A percentile compares a stretch with the other conserved stretches of the same genome.
These are phyloP conservation scores for Tipula helvola DNA, from an alignment of 2,888 invertebrate genomes.

Conservation along the genomic window DNA sequence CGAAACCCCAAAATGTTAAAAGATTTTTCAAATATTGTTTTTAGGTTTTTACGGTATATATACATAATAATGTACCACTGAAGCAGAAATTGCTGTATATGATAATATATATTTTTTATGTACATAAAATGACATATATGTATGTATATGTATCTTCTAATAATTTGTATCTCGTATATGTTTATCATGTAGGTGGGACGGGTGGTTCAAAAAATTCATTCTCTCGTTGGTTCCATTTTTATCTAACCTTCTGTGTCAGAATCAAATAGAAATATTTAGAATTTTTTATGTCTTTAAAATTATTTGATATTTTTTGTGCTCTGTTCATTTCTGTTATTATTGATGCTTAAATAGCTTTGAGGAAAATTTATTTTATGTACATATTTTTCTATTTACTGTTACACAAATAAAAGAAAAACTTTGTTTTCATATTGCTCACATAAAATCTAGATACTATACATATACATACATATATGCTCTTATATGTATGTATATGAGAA, in stretches of 20 bases:
- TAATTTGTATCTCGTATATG: not conserved
- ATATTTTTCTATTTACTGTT: not conserved
- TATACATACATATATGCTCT: not conserved
- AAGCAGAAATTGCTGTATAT: not conserved
- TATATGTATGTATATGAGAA: not conserved
- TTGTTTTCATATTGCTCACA: not conserved
- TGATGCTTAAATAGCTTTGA: not conserved
- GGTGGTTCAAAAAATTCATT: not conserved
- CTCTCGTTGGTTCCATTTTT: not conserved
- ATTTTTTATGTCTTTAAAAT: not conserved
- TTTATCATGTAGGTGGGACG: not conserved
- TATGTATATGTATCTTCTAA: not conserved
- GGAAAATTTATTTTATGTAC: not conserved
- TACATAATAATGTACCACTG: not conserved
- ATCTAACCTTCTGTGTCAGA: not conserved
- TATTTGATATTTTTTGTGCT: not conserved
- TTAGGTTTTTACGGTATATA: not conserved
- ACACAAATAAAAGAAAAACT: not conserved
- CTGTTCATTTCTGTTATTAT: not conserved
- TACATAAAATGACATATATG: not conserved
- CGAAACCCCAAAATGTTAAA: not conserved
- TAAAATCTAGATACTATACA: not conserved
- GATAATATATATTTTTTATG: not conserved
- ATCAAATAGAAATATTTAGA: not conserved
- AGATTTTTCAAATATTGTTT: not conserved